phyloP scores from a whole-genome alignment of 2,113 vertebrate species.

The Patagioenas fasciata region DNA sequence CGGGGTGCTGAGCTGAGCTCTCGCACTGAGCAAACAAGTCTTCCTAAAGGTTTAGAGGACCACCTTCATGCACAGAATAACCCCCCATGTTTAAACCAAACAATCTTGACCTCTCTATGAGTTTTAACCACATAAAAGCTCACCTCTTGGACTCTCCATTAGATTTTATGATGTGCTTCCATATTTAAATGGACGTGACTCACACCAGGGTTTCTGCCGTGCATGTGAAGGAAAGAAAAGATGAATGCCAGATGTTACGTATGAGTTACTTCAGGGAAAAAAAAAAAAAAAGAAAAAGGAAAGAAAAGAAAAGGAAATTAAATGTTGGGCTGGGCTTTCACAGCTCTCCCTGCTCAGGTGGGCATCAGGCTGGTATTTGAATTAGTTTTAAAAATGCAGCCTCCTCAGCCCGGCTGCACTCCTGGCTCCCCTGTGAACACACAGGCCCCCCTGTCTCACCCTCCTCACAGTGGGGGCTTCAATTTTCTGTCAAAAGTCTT shows the following conservation, averaged over 20 bases:
- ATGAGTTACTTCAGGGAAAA: not conserved
- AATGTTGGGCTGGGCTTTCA: conserved; percentile 12
- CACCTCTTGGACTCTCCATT: conserved; percentile 66
- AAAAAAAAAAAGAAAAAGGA: not conserved
- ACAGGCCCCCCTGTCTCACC: rapidly evolving
- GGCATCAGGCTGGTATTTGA: not conserved
- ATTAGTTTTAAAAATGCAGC: not conserved
- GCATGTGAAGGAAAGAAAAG: conserved; percentile 18
- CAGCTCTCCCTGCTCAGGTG: not conserved
- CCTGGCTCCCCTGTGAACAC: not conserved
- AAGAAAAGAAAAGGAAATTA: conserved; percentile 21
- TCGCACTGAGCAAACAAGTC: not conserved
- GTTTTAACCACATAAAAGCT: conserved; percentile 68
- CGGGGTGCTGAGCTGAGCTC: not conserved
- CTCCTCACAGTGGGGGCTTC: not conserved
- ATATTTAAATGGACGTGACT: conserved; percentile 70
- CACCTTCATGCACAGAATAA: conserved; percentile 18
- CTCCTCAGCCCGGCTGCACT: not conserved
- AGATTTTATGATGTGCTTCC: conserved; percentile 65
- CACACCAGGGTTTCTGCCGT: conserved; percentile 43
- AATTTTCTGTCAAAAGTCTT: conserved; percentile 40
- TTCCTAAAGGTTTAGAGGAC: conserved; percentile 42
- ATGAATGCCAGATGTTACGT: conserved; percentile 64
- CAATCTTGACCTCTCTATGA: conserved; percentile 60
- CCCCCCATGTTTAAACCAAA: conserved; percentile 65